These are phyloP conservation scores for Drosophila cracens DNA, from an alignment of 2,888 invertebrate species.

Conservation along the genomic window DNA sequence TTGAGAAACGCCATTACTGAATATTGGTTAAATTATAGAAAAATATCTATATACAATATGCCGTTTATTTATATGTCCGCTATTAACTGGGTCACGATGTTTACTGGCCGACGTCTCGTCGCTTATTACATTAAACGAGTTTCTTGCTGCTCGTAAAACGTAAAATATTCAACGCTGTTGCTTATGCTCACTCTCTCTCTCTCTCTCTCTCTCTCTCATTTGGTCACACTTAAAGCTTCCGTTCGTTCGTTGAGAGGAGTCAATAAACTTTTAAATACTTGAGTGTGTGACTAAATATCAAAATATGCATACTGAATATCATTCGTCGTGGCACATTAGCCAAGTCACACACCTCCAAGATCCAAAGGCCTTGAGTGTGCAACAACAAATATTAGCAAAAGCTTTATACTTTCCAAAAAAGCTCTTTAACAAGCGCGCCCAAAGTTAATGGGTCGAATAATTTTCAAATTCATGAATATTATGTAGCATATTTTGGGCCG, in stretches of 20 bases:
- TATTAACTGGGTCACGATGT: constrained; percentile 41
- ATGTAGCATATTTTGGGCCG: constrained; percentile 15
- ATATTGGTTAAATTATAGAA: constrained; percentile 25
- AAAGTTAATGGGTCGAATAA: neutral
- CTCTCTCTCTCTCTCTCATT: neutral
- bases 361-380: constrained; percentile 29
- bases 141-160: constrained; percentile 27
- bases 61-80: constrained; percentile 14
- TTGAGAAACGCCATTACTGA: constrained; percentile 74
- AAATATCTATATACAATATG: constrained; percentile 12
- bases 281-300: constrained; percentile 3
- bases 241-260: constrained; percentile 8
- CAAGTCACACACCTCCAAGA: constrained; percentile 40
- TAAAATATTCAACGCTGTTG: constrained; percentile 57
- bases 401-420: constrained; percentile 8
- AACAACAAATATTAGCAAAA: constrained; percentile 3
- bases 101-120: constrained; percentile 43
- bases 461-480: neutral
- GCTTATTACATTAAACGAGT: constrained; percentile 58
- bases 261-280: constrained; percentile 36
- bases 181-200: constrained; percentile 2
- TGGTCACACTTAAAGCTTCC: constrained; percentile 21
- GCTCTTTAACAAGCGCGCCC: constrained; percentile 14
- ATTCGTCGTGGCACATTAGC: constrained; percentile 31
- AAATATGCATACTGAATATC: constrained; percentile 27